Conservation (phyloP, 2,888 invertebrate species). For the Tetranychus piercei region DNA sequence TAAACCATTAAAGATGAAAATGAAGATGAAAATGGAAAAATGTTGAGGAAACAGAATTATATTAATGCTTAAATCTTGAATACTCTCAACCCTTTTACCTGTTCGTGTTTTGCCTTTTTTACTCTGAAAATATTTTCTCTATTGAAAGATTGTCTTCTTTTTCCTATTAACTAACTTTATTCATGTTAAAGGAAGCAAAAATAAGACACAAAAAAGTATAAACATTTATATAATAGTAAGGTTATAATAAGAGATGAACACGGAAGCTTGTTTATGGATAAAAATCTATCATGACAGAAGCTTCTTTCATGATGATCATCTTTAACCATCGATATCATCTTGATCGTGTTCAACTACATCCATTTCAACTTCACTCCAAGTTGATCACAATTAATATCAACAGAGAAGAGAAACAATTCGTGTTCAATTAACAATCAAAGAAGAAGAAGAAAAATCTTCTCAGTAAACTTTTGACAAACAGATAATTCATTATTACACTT, state of each 20-base stretch:
- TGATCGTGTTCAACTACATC: not conserved
- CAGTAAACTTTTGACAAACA: too few species aligned
- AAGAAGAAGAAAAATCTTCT: too few species aligned
- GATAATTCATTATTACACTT: too few species aligned
- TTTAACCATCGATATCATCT: not conserved
- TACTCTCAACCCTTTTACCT: too few species aligned
- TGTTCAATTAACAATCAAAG: not conserved
- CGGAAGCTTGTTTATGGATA: not conserved
- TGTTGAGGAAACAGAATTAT: too few species aligned
- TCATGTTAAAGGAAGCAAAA: not conserved
- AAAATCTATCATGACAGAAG: constrained; percentile 1
- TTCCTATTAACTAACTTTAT: too few species aligned
- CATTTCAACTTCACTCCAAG: not conserved
- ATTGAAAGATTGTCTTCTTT: too few species aligned
- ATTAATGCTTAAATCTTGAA: too few species aligned
- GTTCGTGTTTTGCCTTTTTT: too few species aligned
- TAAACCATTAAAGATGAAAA: not conserved
- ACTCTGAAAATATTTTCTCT: too few species aligned
- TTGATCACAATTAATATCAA: not conserved
- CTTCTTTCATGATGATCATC: not conserved
- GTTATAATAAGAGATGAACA: not conserved
- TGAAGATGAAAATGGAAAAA: not conserved
- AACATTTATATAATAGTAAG: not conserved
- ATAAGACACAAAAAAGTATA: not conserved
- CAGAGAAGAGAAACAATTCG: not conserved